Evolutionary conservation across 2,113 vertebrate species (phyloP).

Genomic region (Psilopogon haemacephalus): DNA sequence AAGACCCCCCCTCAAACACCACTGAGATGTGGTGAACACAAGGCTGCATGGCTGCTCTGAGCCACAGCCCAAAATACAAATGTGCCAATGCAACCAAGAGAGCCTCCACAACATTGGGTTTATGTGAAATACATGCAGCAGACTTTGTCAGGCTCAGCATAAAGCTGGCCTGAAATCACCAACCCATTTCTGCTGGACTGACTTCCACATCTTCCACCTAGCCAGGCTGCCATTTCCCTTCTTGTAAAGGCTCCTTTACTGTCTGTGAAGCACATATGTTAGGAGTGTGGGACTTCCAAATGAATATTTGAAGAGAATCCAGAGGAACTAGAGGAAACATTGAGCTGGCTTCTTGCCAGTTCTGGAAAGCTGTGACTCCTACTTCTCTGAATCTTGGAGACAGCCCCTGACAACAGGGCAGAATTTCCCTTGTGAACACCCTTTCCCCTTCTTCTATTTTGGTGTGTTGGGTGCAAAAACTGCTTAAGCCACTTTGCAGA

Average conservation of each 20-base stretch:
- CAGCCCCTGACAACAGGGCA: not conserved
- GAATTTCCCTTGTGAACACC: not conserved
- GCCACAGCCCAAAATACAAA: rapidly evolving
- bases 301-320: not conserved
- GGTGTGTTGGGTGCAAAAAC: not conserved
- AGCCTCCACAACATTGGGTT: not conserved
- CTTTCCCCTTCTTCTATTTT: not conserved
- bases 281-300: not conserved
- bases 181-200: not conserved
- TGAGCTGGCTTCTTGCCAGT: not conserved
- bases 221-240: not conserved
- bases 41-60: not conserved
- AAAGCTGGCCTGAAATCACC: not conserved
- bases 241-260: not conserved
- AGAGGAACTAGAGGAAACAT: not conserved
- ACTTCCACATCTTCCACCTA: not conserved
- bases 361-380: not conserved
- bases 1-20: not conserved
- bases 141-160: not conserved
- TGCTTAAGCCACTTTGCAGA: not conserved
- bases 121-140: not conserved
- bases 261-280: not conserved
- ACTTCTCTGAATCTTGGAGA: not conserved
- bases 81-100: not conserved
- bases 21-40: rapidly evolving